Evolutionary conservation across 2,113 vertebrate genomes (phyloP).

Genomic region (Callionymus lyra): DNA sequence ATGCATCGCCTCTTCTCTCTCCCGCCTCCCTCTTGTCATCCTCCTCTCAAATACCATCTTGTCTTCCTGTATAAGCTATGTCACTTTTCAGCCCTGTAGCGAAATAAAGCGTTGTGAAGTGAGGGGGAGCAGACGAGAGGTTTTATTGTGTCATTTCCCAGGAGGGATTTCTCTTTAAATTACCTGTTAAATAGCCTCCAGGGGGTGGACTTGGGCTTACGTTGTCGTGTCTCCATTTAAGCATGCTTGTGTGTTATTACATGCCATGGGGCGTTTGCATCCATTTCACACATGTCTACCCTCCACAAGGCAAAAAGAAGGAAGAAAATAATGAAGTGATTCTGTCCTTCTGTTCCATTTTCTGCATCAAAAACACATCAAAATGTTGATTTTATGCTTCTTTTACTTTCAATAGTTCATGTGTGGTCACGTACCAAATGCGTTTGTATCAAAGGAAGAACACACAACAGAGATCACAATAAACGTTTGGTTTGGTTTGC

Average conservation of each 20-base stretch:
- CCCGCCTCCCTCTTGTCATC: constrained; percentile 1
- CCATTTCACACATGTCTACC: constrained; percentile 54
- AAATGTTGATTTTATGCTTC: neutral
- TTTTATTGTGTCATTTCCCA: constrained; percentile 50
- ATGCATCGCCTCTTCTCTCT: neutral
- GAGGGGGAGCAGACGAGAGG: constrained; percentile 38
- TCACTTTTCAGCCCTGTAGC: constrained; percentile 40
- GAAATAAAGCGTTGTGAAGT: constrained; percentile 46
- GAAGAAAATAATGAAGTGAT: constrained; percentile 38
- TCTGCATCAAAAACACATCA: too few relatives aligned
- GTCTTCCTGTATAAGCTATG: constrained; percentile 31
- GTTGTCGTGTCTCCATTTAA: constrained; percentile 19
- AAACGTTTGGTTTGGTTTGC: too few relatives aligned
- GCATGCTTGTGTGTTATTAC: constrained; percentile 27
- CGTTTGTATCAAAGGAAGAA: too few relatives aligned
- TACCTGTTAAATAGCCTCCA: constrained; percentile 66
- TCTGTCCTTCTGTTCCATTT: constrained; percentile 47
- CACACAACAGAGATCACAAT: too few relatives aligned
- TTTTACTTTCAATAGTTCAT: constrained; percentile 13
- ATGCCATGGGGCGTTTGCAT: constrained; percentile 39
- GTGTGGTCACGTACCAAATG: too few relatives aligned
- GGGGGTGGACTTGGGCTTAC: constrained; percentile 35
- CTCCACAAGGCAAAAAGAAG: constrained; percentile 34
- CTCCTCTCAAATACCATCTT: constrained; percentile 25
- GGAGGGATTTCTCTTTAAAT: constrained; percentile 62